phyloP scores from a whole-genome alignment of 2,888 invertebrate species.

The Napeogenes inachia region DNA sequence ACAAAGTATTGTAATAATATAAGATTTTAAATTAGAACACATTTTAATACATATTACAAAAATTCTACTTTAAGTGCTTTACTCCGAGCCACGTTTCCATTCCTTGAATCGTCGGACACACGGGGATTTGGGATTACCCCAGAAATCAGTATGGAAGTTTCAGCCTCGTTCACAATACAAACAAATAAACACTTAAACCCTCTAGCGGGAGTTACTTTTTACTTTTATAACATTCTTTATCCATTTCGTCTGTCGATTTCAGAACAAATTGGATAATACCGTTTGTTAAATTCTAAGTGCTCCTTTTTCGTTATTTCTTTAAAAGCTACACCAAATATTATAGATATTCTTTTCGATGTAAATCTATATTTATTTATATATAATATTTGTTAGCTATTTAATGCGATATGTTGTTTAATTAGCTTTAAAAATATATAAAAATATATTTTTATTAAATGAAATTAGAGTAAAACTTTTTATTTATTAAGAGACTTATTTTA shows the following conservation, averaged over 20 bases:
- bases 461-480: no score
- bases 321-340: neutral
- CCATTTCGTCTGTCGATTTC: slow-evolving; percentile 37
- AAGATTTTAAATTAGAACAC: neutral
- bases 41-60: neutral
- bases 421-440: no score
- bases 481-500: no score
- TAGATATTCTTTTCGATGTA: no score
- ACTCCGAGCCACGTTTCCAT: neutral
- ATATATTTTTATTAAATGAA: no score
- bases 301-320: slow-evolving; percentile 4
- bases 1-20: no score
- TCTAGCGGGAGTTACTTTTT: slow-evolving; percentile 25
- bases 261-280: slow-evolving; percentile 35
- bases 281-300: slow-evolving; percentile 22
- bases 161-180: slow-evolving; percentile 19
- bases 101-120: slow-evolving; percentile 16
- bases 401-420: no score
- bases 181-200: slow-evolving; percentile 26
- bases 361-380: no score
- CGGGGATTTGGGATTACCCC: slow-evolving; percentile 23
- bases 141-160: slow-evolving; percentile 21
- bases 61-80: neutral
- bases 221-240: slow-evolving; percentile 44
- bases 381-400: no score